These are phyloP conservation scores for Hippocampus kuda DNA, from an alignment of 2,797 vertebrate genomes.

Conservation along the genomic window DNA sequence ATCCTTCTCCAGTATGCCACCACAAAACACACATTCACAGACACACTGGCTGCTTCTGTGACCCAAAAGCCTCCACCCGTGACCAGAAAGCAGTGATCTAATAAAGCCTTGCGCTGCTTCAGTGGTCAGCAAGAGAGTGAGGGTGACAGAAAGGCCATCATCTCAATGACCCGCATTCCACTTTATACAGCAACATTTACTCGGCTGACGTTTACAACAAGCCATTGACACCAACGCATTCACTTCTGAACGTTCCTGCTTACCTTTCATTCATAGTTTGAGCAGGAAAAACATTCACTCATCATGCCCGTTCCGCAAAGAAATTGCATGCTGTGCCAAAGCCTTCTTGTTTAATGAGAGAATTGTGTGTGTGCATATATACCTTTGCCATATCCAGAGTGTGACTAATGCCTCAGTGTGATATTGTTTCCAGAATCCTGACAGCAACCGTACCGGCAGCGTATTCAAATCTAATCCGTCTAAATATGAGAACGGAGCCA, in stretches of 20 bases:
- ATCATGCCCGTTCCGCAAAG: slow-evolving; percentile 17
- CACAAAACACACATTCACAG: slow-evolving; percentile 11
- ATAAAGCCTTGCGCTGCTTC: slow-evolving; percentile 35
- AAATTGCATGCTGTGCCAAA: slow-evolving; percentile 25
- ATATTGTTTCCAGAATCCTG: slow-evolving; percentile 33
- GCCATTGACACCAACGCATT: slow-evolving; percentile 18
- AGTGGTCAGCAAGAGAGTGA: slow-evolving; percentile 21
- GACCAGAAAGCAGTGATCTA: slow-evolving; percentile 46
- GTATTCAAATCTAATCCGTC: slow-evolving; percentile 51
- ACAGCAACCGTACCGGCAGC: slow-evolving; percentile 15
- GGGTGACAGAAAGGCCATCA: slow-evolving; percentile 21
- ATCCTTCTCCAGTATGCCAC: background rate
- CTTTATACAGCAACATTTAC: slow-evolving; percentile 27
- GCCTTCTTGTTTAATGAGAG: slow-evolving; percentile 17
- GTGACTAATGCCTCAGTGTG: slow-evolving; percentile 27
- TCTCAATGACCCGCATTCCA: slow-evolving; percentile 32
- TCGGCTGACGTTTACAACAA: slow-evolving; percentile 33
- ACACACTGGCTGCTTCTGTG: slow-evolving; percentile 16
- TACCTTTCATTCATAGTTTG: background rate
- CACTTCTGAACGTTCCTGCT: slow-evolving; percentile 11
- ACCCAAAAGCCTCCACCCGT: slow-evolving; percentile 35
- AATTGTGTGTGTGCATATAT: slow-evolving; percentile 18
- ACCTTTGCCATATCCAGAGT: slow-evolving; percentile 27
- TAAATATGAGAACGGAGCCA: slow-evolving; percentile 30
- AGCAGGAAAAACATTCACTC: slow-evolving; percentile 13